Base-by-base conservation (phyloP, 2,888 invertebrate species). In the Archips xylosteana region DNA sequence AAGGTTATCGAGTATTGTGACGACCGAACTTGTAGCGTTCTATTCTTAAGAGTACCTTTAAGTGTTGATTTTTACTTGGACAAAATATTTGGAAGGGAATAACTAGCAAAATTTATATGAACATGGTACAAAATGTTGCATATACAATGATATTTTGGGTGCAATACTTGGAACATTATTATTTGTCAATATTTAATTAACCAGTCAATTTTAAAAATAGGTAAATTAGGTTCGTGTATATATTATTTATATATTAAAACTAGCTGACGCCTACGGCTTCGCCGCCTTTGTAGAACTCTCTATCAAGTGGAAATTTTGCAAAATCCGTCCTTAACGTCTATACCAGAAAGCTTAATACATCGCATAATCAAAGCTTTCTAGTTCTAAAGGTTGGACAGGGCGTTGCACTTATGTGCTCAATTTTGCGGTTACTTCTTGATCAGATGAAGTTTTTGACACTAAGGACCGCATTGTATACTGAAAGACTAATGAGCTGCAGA, bases 101-200 rank as follows among this genome's bases (percentile, higher is more conserved):
- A 60, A 3, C 66, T 76, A 76, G 71, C 75, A 64, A 76, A 79
- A 76, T 77, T 75, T 78, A 78, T 71, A 75, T 59, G 60, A 77
- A 70, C 71, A 78, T 64, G 77, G 80, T 81, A 78, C 80, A 80
- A 79, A 78, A 61, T 68, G 76, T 78, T 77, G 79, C 76, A 76
- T 80, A 80, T 82, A 79, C 80, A 78, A 80, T 78, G 76, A 77
- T 76, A 45, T 78, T 79, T 80, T 76, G 70, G 82, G 86, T 87
- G 86, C 86, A 86, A 86, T 86, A 85, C 79, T 76, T 79, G 68
- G 23, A 78, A 77, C 78, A 76, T 76, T 70, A 75, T 69, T 72
- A 65, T 70, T 73, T 70, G 63, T 69, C 73, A 61, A 63, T 67
- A 70, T 75, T 71, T 71, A 51, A 70, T 71, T 71, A 51, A 70